phyloP scores from a whole-genome alignment of 2,888 invertebrate species.

The Pristionchus fissidentatus region DNA sequence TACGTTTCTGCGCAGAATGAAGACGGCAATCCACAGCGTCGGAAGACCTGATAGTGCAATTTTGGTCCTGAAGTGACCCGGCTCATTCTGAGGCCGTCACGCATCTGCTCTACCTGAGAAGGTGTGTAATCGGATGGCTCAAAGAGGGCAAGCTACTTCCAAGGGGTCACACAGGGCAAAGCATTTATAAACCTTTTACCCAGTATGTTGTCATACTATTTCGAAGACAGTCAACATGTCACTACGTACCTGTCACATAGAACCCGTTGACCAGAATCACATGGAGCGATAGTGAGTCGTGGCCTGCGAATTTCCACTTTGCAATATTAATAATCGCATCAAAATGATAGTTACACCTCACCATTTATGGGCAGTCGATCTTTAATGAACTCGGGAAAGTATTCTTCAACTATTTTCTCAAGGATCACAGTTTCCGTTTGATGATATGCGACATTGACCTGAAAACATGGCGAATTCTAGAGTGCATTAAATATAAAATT shows the following conservation, averaged over 20 bases:
- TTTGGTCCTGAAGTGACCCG: background rate
- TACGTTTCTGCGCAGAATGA: background rate
- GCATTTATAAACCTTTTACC: too few species aligned
- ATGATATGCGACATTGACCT: background rate
- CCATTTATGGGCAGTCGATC: background rate
- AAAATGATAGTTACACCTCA: background rate
- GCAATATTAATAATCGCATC: background rate
- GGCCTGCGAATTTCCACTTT: background rate
- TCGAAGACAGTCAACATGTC: background rate
- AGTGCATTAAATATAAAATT: background rate
- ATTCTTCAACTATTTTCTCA: background rate
- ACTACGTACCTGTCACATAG: background rate
- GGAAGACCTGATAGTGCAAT: background rate
- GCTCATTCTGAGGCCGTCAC: too few species aligned
- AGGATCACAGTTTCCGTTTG: background rate
- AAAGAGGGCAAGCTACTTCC: too few species aligned
- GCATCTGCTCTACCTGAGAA: too few species aligned
- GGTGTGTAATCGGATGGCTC: too few species aligned
- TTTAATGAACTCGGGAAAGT: conserved; percentile 4
- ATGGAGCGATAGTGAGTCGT: background rate
- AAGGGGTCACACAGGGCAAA: too few species aligned
- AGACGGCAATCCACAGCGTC: background rate
- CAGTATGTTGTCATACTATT: too few species aligned
- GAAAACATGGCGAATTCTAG: background rate
- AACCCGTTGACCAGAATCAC: background rate